phyloP scores from a whole-genome alignment of 2,113 vertebrate species.

The Aphelocoma coerulescens region DNA sequence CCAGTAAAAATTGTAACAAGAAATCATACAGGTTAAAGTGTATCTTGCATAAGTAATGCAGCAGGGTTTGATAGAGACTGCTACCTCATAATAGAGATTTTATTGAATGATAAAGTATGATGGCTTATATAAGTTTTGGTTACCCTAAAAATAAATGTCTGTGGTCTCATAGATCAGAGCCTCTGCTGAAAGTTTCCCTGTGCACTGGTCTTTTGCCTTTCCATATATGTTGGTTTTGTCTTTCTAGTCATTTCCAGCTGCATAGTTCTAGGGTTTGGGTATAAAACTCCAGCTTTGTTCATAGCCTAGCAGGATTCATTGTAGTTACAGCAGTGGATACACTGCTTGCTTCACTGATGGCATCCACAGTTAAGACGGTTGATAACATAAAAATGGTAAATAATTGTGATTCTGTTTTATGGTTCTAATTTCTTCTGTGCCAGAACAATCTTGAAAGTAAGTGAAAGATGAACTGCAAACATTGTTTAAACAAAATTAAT shows the following conservation, averaged over 20 bases:
- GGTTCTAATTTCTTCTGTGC: neutral
- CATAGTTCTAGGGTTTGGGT: neutral
- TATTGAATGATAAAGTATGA: neutral
- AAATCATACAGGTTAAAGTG: accelerated
- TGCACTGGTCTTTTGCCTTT: neutral
- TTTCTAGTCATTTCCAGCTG: neutral
- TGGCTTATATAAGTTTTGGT: neutral
- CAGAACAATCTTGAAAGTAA: neutral
- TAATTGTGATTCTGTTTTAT: neutral
- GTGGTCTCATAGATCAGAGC: neutral
- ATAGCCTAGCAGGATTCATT: neutral
- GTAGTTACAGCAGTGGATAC: neutral
- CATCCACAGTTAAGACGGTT: neutral
- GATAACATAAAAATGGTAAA: neutral
- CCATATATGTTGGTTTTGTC: neutral
- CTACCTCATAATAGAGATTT: neutral
- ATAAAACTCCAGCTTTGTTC: neutral
- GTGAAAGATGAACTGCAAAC: neutral
- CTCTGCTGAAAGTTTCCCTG: neutral
- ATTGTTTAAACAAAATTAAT: neutral
- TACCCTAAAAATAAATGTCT: neutral
- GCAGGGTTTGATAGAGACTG: neutral
- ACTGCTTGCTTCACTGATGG: neutral
- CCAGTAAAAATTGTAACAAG: neutral
- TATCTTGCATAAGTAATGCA: neutral